Base-by-base conservation (phyloP, 1,140 invertebrate genomes). In the Lerema accius region DNA sequence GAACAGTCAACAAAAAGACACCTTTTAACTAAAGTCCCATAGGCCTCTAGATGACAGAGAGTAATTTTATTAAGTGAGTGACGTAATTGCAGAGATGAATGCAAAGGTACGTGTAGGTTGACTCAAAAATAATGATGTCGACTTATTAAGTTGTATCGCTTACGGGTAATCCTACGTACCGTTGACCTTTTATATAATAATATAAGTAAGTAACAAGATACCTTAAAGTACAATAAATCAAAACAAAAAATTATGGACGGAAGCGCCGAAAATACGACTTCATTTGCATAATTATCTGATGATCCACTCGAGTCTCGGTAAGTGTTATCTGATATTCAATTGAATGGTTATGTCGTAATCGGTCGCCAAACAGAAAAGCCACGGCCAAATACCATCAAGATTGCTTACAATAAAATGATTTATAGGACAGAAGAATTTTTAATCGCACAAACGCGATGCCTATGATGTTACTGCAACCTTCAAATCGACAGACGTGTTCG, bases 311-410 rank as follows among this genome's bases (percentile, higher is more conserved):
- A 43, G 45, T 43, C 51, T 58, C 28, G 39, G 45, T 43, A 43
- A 67, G 45, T 64, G 48, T 76, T 67, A n/a, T n/a, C n/a, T 64
- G 71, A 79, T 81, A 48, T 65, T 76, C 70, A 69, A 71, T 71
- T 70, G 39, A 80, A 78, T 71, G 56, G 23, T 60, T 45, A 23
- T 82, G 72, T 79, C 70, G 74, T 70, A 83, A 83, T 60, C 50
- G 39, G 40, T 69, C 51, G 48, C 75, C 71, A 72, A 79, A 77
- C 40, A 80, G 62, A 80, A 76, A 81, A 78, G 77, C 80, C 78
- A 82, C 66, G 75, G 74, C 62, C 76, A 70, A 83, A 82, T 82
- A 59, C 67, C 79, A 84, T 84, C 80, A 78, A 78, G 82, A 86
- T 83, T 67, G 69, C 70, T 74, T 79, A 78, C 78, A 76, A 73